These are phyloP conservation scores for Rhinatrema bivittatum DNA, from an alignment of 2,797 vertebrate genomes.

Conservation along the genomic window DNA sequence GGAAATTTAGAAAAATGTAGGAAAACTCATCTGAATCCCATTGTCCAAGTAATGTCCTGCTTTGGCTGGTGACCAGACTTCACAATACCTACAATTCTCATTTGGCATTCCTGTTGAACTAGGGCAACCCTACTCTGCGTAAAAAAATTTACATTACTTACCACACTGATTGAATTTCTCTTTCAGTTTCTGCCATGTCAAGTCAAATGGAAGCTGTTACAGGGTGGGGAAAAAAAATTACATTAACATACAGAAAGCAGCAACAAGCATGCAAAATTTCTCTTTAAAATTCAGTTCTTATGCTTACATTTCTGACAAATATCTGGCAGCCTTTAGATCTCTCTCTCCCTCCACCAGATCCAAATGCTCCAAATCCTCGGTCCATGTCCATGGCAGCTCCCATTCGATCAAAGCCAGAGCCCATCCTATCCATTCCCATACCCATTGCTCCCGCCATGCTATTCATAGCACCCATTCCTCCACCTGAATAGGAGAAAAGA, in stretches of 20 bases:
- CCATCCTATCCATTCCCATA: constrained; percentile 85
- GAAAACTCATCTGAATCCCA: too few relatives aligned
- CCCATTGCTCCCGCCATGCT: constrained; percentile 70
- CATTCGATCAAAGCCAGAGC: constrained; percentile 81
- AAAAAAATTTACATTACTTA: too few relatives aligned
- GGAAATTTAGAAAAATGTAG: too few relatives aligned
- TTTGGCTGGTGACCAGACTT: too few relatives aligned
- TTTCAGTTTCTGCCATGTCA: constrained; percentile 97
- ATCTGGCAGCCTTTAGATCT: constrained; percentile 93
- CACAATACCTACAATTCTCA: too few relatives aligned
- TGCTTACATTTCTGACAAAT: constrained; percentile 95
- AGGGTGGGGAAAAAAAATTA: background rate
- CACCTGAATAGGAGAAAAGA: constrained; percentile 47
- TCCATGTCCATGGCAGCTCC: constrained; percentile 70
- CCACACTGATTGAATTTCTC: constrained; percentile 96
- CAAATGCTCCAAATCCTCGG: constrained; percentile 70
- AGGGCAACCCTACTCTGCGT: too few relatives aligned
- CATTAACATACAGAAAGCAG: background rate
- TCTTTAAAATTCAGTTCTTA: background rate
- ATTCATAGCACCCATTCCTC: constrained; percentile 78
- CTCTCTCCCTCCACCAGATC: constrained; percentile 74
- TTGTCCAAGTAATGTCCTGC: too few relatives aligned
- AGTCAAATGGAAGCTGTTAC: constrained; percentile 94
- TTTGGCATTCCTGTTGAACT: too few relatives aligned
- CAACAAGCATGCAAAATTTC: background rate